Evolutionary conservation across 2,113 vertebrate species (phyloP), one percentile per base, ranked within the genome.

Genomic region (Siniperca knerii): DNA sequence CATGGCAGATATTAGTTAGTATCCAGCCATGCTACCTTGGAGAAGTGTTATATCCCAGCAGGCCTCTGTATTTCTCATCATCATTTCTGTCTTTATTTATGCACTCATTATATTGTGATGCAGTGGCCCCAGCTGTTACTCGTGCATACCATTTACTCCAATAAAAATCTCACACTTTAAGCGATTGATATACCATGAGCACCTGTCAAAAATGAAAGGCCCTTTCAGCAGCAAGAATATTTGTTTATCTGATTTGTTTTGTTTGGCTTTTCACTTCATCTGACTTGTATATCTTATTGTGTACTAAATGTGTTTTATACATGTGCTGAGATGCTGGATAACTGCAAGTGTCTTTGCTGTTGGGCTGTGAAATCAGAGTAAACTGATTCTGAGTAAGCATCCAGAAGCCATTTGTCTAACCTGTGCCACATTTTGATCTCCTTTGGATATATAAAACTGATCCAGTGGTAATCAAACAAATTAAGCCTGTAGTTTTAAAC

Each of bases 101-200:
- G 71, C 20, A 54, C 69, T 83, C 86, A 93, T 90, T 90, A 87
- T 55, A 70, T 82, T 78, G 72, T 91, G 85, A 90, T 91, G 85
- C 88, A 92, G 81, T 75, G 83, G 83, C 76, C 86, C 86, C 90
- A 94, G 91, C 88, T 94, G 92, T 90, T 92, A 66, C 68, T 71
- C 23, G 13, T 71, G 71, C 70, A 79, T 85, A 77, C 75, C 77
- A 86, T 89, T 93, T 92, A 93, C 81, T 83, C 87, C 84, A 89
- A 91, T 90, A 89, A 83, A 90, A 86, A 75, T 76, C 64, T 83
- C 72, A n/a, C 84, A 64, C 83, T 89, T 79, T 68, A 90, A 83
- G 48, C 46, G 7, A 85, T 79, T 89, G 83, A 91, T 89, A 79
- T 70, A 67, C 52, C 67, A 33, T 8, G 35, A 87, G 84, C 82